A percentile compares a stretch with the other conserved stretches of the same genome.
phyloP scores from a whole-genome alignment of 35 echinoderm and acorn worm genomes.

The Anneissia japonica region DNA sequence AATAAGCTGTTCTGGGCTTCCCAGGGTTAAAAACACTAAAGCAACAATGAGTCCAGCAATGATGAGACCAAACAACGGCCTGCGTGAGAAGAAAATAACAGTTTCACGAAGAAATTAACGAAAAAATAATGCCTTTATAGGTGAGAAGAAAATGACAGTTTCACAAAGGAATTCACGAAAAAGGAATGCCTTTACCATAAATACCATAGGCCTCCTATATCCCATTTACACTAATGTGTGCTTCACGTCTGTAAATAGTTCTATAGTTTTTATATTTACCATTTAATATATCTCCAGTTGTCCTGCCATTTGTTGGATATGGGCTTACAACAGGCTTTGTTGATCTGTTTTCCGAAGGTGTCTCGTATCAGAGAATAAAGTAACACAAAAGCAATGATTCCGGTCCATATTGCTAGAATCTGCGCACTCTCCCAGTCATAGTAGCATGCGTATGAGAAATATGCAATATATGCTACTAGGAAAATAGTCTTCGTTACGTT shows the following conservation, averaged over 20 bases:
- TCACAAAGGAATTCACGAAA: too few species aligned
- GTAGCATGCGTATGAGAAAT: constrained; percentile 22
- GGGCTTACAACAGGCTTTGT: constrained; percentile 9
- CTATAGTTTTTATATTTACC: too few species aligned
- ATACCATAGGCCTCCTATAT: too few species aligned
- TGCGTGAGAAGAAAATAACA: constrained; percentile 23
- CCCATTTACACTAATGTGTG: too few species aligned
- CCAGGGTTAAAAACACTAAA: constrained; percentile 48
- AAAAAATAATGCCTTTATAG: too few species aligned
- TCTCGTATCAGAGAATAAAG: constrained; percentile 35
- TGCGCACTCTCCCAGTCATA: constrained; percentile 46
- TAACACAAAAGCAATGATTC: background rate
- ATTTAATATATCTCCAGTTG: constrained; percentile 47
- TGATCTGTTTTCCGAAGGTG: constrained; percentile 28
- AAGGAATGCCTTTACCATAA: too few species aligned
- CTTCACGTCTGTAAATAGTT: too few species aligned
- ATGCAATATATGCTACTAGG: background rate
- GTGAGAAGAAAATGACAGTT: too few species aligned
- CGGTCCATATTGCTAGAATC: constrained; percentile 47
- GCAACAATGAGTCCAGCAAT: constrained; percentile 28
- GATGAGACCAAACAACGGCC: constrained; percentile 48
- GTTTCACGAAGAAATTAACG: too few species aligned
- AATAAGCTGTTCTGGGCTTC: constrained; percentile 80
- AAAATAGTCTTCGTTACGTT: background rate
- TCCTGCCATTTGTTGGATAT: background rate